Evolutionary conservation across 2,888 invertebrate species (phyloP), one percentile per base, ranked within the genome.

Genomic region (Eilema caniola): DNA sequence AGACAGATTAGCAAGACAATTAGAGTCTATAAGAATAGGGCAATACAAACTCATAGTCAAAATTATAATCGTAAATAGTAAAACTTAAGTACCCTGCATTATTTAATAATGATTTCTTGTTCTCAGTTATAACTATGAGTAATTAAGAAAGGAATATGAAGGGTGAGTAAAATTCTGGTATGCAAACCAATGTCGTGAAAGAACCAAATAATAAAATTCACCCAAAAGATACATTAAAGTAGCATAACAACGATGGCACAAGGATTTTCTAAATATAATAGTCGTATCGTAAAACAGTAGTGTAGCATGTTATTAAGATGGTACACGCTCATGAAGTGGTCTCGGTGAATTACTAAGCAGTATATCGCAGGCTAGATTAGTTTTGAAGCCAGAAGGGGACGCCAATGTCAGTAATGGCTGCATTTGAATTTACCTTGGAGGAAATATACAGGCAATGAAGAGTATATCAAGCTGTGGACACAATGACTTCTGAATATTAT

Each of bases 181-280:
- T 78, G 68, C 76, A 67, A 67, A 70, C 71, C 65, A 73, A 69
- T 77, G 69, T 70, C 71, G 72, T 69, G 33, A 75, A 71, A 20
- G 60, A 65, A 62, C 31, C 59, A 10, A 68, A 73, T 73, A 65
- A 74, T 81, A 77, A 81, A 79, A 79, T 66, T 69, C 69, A 70
- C 67, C 69, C 60, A 72, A 76, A 79, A 79, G 67, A 81, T 77
- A 75, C 77, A 77, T 71, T 31, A 77, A 8, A 67, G 47, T 72
- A 62, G 66, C 72, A 76, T 66, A 80, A 79, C 80, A 82, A 81
- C 77, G 74, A 75, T 73, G 67, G 4, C 73, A 74, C 83, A 83
- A 83, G 83, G 83, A 81, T 76, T 76, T 76, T 79, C 79, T 82
- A 82, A 77, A 82, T 80, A 82, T 82, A 82, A 80, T 78, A 70